phyloP scores from a whole-genome alignment of 1,140 invertebrate species.

The Telenomus remus region DNA sequence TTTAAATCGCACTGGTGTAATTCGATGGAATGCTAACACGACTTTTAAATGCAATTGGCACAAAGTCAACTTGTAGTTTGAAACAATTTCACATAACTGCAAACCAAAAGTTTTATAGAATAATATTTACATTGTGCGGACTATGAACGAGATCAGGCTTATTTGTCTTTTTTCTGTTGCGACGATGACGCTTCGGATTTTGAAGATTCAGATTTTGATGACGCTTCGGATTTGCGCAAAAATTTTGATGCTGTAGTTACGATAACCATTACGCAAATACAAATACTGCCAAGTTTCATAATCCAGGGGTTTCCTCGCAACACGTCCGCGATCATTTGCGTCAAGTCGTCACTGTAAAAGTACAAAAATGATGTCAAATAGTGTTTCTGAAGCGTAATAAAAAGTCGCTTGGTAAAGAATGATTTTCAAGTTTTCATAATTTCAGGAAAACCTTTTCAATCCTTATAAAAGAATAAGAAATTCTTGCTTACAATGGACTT shows the following conservation, averaged over 20 bases:
- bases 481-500: constrained; percentile 86
- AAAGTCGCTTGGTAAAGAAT: neutral
- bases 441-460: too few relatives aligned
- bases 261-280: constrained; percentile 78
- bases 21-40: too few relatives aligned
- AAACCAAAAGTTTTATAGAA: neutral
- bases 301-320: constrained; percentile 81
- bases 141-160: constrained; percentile 58
- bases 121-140: constrained; percentile 57
- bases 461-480: too few relatives aligned
- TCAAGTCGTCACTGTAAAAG: constrained; percentile 83
- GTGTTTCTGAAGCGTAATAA: constrained; percentile 34
- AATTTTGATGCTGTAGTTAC: constrained; percentile 76
- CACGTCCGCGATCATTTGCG: constrained; percentile 79
- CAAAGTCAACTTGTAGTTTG: too few relatives aligned
- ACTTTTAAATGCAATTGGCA: too few relatives aligned
- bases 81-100: neutral
- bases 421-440: too few relatives aligned
- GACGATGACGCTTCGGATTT: constrained; percentile 66
- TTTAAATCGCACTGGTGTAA: too few relatives aligned
- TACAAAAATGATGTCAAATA: constrained; percentile 55
- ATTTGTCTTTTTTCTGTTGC: constrained; percentile 77
- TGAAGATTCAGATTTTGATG: constrained; percentile 68
- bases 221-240: constrained; percentile 70
- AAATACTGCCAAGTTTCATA: constrained; percentile 79